Percentiles rank a stretch among this genome's conserved stretches.
Evolutionary conservation across 2,797 vertebrate genomes (phyloP).

Genomic region (Margarornis squamiger): DNA sequence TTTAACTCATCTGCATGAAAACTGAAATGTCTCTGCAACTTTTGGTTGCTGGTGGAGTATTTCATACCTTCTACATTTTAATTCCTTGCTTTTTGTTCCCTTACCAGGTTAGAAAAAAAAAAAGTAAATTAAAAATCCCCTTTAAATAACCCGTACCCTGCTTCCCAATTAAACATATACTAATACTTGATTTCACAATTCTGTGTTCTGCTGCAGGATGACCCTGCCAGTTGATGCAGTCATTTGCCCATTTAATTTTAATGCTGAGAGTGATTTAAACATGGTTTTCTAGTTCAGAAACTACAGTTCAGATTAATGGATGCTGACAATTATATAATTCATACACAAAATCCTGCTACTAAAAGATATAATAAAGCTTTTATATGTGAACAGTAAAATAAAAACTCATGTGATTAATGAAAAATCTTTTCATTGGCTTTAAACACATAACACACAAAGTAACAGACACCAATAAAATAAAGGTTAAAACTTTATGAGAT

Average conservation of each 20-base stretch:
- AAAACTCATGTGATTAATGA: neutral
- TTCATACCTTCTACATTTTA: neutral
- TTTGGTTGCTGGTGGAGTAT: neutral
- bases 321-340: neutral
- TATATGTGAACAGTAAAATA: slow-evolving; percentile 40
- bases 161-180: neutral
- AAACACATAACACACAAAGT: neutral
- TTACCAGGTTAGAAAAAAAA: neutral
- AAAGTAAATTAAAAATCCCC: neutral
- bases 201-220: neutral
- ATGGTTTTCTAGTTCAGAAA: neutral
- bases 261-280: neutral
- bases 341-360: neutral
- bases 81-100: neutral
- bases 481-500: slow-evolving; percentile 25
- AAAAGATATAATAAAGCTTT: neutral
- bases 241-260: neutral
- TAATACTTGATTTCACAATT: neutral
- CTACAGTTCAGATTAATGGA: neutral
- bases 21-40: neutral
- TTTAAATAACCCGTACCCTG: neutral
- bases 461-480: slow-evolving; percentile 14
- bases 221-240: neutral
- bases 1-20: neutral
- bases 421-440: slow-evolving; percentile 13